Evolutionary conservation across 2,797 vertebrate species (phyloP), one percentile per base, ranked within the genome.

Genomic region (Falco berigora): DNA sequence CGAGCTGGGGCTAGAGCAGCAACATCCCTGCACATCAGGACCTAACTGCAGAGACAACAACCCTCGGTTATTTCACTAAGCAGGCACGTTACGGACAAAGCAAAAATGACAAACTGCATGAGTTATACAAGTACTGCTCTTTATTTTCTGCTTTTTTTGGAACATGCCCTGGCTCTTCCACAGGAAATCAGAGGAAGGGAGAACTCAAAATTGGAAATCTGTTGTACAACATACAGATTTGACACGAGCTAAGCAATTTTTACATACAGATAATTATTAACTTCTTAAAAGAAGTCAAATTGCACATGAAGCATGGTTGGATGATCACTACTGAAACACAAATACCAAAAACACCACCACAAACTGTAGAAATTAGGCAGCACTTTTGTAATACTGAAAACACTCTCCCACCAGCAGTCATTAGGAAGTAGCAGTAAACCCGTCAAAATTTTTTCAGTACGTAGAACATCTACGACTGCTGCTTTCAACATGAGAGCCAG

Each of bases 91-190:
- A 28, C 4, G 3, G 47, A 68, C 63, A 93, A 66, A 92, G 80
- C 58, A 81, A 28, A 85, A 59, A 17, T 46, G 75, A 90, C 82
- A 91, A 91, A 62, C 36, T 46, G 25, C 47, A 73, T 19, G n/a
- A 78, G 72, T 78, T 63, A 83, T 12, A 6, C 79, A 86, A 86
- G 14, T 34, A 53, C 47, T 64, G 79, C 19, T 93, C 64, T 97
- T 97, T 97, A 97, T 93, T 95, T 92, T 92, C 84, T 88, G 42
- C 5, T 14, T 36, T 30, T 40, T 75, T 50, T 71, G 61, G 90
- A 94, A 86, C 34, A 55, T 36, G 49, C 30, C 64, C 24, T 42
- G 82, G 73, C 68, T 94, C 87, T 86, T 92, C 69, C 90, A 34
- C n/a, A 27, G 42, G 20, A 38, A 82, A 50, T 50, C 32, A 32